These are phyloP conservation scores for Notothenia coriiceps DNA, from an alignment of 2,113 vertebrate genomes.

Conservation along the genomic window DNA sequence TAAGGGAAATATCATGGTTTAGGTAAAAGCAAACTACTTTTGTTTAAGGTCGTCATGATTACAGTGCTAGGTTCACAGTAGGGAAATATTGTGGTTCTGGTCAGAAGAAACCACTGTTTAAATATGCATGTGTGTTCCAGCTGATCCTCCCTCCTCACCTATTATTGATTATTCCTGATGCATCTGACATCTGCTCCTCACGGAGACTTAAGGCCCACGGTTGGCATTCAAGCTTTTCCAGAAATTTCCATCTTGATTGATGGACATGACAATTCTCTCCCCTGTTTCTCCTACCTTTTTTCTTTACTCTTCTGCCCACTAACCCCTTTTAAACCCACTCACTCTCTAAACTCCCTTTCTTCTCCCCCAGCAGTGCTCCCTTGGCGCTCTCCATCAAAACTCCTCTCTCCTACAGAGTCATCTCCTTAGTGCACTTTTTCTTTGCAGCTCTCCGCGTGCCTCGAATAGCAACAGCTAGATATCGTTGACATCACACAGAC, in stretches of 20 bases:
- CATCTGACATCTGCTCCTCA: conserved; percentile 16
- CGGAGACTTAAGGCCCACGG: neutral
- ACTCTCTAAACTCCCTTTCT: conserved; percentile 31
- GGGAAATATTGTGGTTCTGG: neutral
- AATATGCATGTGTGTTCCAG: conserved; percentile 5
- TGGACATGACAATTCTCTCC: conserved; percentile 54
- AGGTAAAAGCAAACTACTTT: no score
- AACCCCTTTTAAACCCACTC: conserved; percentile 53
- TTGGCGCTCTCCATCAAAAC: conserved; percentile 50
- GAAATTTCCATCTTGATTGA: conserved; percentile 46
- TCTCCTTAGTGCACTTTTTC: conserved; percentile 51
- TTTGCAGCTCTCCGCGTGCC: conserved; percentile 12
- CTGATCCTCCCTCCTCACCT: conserved; percentile 4
- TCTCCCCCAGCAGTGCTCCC: conserved; percentile 7
- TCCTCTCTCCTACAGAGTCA: conserved; percentile 51
- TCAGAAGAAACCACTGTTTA: neutral
- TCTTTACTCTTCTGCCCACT: conserved; percentile 40
- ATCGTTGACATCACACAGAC: conserved; percentile 48
- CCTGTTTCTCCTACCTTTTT: conserved; percentile 27
- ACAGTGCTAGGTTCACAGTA: no score
- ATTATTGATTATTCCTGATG: conserved; percentile 24
- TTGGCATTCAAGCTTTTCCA: conserved; percentile 9
- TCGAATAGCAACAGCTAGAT: conserved; percentile 60
- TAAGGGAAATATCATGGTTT: no score
- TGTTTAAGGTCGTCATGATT: no score